Percentiles rank a stretch among this genome's conserved stretches.
Conservation (phyloP, 2,797 vertebrate genomes). For the Ctenopoma multispine region DNA sequence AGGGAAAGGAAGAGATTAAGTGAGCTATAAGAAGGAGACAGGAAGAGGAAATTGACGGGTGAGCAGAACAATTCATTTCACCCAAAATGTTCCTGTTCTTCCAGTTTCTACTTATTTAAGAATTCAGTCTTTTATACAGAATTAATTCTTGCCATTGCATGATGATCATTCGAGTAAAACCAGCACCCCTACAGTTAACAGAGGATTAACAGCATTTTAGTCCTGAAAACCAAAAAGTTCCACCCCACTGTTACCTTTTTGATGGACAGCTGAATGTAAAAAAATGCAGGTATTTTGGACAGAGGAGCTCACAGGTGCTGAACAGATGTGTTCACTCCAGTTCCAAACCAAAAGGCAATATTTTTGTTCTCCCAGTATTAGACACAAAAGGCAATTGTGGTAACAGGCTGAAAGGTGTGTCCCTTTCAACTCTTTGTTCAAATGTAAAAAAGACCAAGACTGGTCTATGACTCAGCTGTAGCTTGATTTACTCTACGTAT, state of each 20-base stretch:
- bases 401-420: background rate
- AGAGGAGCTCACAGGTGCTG: constrained; percentile 2
- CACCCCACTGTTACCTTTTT: background rate
- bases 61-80: constrained; percentile 38
- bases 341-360: background rate
- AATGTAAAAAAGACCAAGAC: background rate
- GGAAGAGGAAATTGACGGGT: constrained; percentile 58
- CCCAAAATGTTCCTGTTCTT: constrained; percentile 15
- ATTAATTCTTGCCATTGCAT: background rate
- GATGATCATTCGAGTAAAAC: background rate
- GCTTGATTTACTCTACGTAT: too few species aligned
- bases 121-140: background rate
- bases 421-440: background rate
- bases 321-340: background rate
- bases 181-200: background rate
- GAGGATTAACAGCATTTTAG: background rate
- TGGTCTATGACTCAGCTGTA: background rate
- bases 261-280: background rate
- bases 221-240: background rate
- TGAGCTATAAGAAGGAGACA: constrained; percentile 57
- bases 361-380: constrained; percentile 3
- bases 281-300: too few species aligned
- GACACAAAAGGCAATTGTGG: background rate
- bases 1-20: constrained; percentile 49
- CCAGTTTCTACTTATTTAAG: background rate